Base-by-base conservation (phyloP, 2,888 invertebrate genomes). In the Rotaria magnacalcarata region DNA sequence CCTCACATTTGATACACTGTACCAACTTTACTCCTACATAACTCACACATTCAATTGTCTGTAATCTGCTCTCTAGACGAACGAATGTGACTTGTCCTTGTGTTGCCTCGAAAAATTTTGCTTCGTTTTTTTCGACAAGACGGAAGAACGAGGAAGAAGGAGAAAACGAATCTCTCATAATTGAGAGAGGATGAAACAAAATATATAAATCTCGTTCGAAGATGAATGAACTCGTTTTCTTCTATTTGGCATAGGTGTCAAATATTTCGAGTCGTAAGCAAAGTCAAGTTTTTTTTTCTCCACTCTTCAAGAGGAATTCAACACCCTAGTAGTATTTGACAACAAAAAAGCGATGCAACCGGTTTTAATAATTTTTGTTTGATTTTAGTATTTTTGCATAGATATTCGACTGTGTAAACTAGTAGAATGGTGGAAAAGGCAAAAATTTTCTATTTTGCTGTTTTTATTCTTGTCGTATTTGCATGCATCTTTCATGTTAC, bases 1-100 rank as follows among this genome's bases (percentile, higher is more conserved):
- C 67, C 67, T 67, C 27, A 67, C 67, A 67, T 67, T 67, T 67
- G 67, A 34, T 67, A 67, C 67, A 67, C 27, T 67, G 67, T 34
- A 67, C 34, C 34, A 67, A 67, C 34, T 11, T 41, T 67, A 16
- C 34, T 67, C 19, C 67, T 67, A 67, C 67, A 34, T 67, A 67
- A 67, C 34, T 34, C 19, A 19, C 6, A 67, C 34, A 67, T 67
- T 67, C 67, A 67, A 67, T 67, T 67, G 34, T 34, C 34, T 27
- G 6, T 67, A 27, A 67, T 34, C 67, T 34, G 34, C 67, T 27
- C 34, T 34, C 5, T 67, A 67, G 67, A 67, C 67, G 67, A 67
- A 27, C 67, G 27, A 34, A 34, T 7, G 34, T 27, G 67, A 34
- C 27, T 67, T 67, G 67, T 27, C 67, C 67, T 67, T 67, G 67